Evolutionary conservation across 2,888 invertebrate genomes (phyloP).

Genomic region (Mayetiola destructor): DNA sequence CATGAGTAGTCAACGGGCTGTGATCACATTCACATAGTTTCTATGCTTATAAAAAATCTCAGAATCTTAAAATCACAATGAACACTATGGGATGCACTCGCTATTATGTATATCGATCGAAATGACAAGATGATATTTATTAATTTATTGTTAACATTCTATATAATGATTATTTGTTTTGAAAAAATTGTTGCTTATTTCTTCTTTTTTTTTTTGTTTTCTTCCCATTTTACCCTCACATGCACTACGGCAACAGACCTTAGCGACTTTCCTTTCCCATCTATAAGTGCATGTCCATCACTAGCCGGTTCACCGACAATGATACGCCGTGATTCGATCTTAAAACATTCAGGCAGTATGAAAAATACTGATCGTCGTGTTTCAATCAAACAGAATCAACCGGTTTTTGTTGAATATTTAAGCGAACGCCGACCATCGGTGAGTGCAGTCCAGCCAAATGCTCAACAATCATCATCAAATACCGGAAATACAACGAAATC

Average conservation of each 20-base stretch:
- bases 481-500: neutral
- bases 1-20: too few species aligned
- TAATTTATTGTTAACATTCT: too few species aligned
- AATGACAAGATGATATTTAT: too few species aligned
- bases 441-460: neutral
- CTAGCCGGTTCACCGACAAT: constrained; percentile 23
- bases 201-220: neutral
- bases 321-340: constrained; percentile 31
- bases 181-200: neutral
- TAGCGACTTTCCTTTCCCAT: constrained; percentile 13
- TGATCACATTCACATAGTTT: too few species aligned
- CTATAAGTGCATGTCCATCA: constrained; percentile 16
- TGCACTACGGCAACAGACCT: too few species aligned
- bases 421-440: constrained; percentile 24
- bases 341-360: constrained; percentile 26
- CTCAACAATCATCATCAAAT: neutral
- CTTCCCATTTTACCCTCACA: neutral
- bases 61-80: too few species aligned
- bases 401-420: constrained; percentile 30
- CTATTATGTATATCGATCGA: too few species aligned
- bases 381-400: constrained; percentile 28
- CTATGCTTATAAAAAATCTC: too few species aligned
- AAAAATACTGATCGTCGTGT: constrained; percentile 28
- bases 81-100: too few species aligned
- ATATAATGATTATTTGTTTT: too few species aligned